Base-by-base conservation (phyloP, 2,113 vertebrate species). In the Barnardius zonarius region DNA sequence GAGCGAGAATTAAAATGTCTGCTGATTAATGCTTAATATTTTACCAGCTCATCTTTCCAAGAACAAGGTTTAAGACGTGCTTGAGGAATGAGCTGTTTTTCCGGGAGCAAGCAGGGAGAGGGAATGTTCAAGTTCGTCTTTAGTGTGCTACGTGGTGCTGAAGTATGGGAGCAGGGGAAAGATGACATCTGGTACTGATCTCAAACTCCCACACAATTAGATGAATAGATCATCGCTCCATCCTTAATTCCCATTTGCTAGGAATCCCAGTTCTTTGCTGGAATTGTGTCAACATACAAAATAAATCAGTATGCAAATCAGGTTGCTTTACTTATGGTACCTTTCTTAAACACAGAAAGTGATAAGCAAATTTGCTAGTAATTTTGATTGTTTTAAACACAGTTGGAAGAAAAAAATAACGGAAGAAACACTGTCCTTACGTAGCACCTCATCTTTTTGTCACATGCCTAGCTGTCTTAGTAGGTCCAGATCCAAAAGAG, bases 111-210 rank as follows among this genome's bases (percentile, higher is more conserved):
- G 17, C 13, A 31, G 10, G 35, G 17, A 49, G 39, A 63, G 15
- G 44, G 75, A 83, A 28, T 28, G 62, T 51, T 77, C 62, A 66
- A 80, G 8, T 86, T 51, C 70, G 31, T 69, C n/a, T 49, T 80
- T 88, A 55, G 13, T 83, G 44, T 20, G 39, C 64, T 81, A 20
- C 51, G 25, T 68, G 43, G 23, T n/a, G 39, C 62, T 82, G 86
- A 95, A 41, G 39, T 84, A 92, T 73, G 31, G 66, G 18, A 90
- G 90, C 62, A 73, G 37, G 46, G 48, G 51, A 54, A 49, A 76
- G 49, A 90, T 94, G 95, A 76, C 92, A 94, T 95, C 92, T 96
- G 92, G 81, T 91, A 75, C 83, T 83, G 74, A 79, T 96, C 67
- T 74, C 77, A 76, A 69, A 95, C 88, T 83, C 91, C 81, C 93